Conservation (phyloP, 2,888 invertebrate species). For the Melinaea menophilus region DNA sequence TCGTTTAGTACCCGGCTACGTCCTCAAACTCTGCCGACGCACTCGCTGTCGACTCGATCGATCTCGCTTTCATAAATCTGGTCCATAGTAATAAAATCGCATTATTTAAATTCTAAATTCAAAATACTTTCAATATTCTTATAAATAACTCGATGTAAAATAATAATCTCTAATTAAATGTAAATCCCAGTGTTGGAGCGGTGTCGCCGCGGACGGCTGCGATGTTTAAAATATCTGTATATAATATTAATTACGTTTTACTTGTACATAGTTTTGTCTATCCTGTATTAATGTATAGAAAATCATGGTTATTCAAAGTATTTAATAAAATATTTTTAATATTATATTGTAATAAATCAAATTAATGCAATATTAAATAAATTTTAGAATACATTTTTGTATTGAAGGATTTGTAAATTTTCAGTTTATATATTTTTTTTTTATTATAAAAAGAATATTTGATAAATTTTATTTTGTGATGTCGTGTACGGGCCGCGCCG, state of each 20-base stretch:
- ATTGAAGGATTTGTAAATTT: conserved; percentile 57
- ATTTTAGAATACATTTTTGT: conserved; percentile 55
- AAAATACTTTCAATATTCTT: neutral
- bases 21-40: no score
- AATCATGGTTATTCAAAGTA: conserved; percentile 65
- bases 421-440: conserved; percentile 42
- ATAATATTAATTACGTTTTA: conserved; percentile 15
- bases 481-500: conserved; percentile 63
- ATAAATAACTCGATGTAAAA: neutral
- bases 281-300: conserved; percentile 52
- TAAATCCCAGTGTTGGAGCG: neutral
- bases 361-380: conserved; percentile 18
- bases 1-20: no score
- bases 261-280: conserved; percentile 66
- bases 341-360: conserved; percentile 21
- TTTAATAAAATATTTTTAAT: conserved; percentile 17
- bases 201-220: no score
- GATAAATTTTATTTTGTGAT: conserved; percentile 66
- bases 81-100: no score
- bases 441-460: conserved; percentile 43
- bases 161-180: neutral
- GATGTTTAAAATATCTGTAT: neutral
- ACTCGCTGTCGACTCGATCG: no score
- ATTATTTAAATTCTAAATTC: neutral
- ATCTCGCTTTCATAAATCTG: no score